Evolutionary conservation across 2,888 invertebrate genomes (phyloP).

Genomic region (Drosophila colorata): DNA sequence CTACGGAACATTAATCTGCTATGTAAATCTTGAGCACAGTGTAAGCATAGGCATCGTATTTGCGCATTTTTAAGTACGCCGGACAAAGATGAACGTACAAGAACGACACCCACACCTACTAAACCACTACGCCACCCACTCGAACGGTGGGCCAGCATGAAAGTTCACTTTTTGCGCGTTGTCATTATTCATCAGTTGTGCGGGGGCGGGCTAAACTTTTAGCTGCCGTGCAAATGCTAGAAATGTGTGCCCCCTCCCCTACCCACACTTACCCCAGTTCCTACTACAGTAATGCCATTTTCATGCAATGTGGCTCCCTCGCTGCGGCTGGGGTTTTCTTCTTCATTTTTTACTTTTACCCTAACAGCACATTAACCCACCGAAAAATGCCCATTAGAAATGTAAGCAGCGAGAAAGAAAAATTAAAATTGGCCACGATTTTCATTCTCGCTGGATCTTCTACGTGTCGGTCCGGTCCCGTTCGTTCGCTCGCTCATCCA

Average conservation of each 20-base stretch:
- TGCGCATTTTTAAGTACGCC: conserved; percentile 66
- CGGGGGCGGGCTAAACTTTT: conserved; percentile 18
- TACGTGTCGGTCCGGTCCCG: conserved; percentile 25
- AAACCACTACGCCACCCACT: conserved; percentile 21
- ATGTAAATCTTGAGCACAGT: conserved; percentile 68
- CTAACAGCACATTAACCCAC: conserved; percentile 81
- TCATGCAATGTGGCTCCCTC: conserved; percentile 28
- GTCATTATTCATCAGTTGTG: conserved; percentile 81
- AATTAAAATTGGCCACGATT: conserved; percentile 85
- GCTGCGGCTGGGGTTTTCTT: conserved; percentile 7
- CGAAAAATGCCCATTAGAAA: conserved; percentile 77
- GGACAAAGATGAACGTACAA: conserved; percentile 41
- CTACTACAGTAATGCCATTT: conserved; percentile 44
- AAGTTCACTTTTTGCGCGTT: conserved; percentile 72
- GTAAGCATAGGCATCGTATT: conserved; percentile 65
- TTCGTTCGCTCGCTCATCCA: conserved; percentile 55
- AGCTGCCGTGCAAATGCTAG: conserved; percentile 55
- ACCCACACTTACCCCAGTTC: neutral
- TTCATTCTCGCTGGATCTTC: conserved; percentile 66
- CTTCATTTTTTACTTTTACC: conserved; percentile 60
- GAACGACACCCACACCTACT: neutral
- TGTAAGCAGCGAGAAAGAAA: conserved; percentile 74
- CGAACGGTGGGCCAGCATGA: conserved; percentile 42
- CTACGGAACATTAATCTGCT: conserved; percentile 64
- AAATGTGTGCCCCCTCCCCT: conserved; percentile 17